These are phyloP conservation scores for Proisotoma minuta DNA, from an alignment of 2,888 invertebrate species.

Conservation along the genomic window DNA sequence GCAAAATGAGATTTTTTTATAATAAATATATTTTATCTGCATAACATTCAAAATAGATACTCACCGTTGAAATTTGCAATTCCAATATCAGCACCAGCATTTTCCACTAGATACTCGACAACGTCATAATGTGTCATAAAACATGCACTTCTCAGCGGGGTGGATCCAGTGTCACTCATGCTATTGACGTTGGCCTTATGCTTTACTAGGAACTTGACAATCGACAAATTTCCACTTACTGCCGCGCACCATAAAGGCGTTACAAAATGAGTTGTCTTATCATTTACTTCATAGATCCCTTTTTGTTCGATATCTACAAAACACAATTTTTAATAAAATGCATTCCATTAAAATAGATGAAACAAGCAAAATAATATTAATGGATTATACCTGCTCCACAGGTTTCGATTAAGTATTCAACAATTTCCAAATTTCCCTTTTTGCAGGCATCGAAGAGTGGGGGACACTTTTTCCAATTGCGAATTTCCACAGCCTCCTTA, in stretches of 20 bases:
- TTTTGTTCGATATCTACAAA: conserved; percentile 67
- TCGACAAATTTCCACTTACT: conserved; percentile 72
- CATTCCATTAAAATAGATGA: no score
- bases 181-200: conserved; percentile 65
- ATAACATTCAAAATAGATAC: no score
- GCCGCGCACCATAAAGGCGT: conserved; percentile 91
- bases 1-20: no score
- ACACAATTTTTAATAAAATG: neutral
- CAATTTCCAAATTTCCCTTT: conserved; percentile 75
- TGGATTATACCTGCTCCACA: conserved; percentile 60
- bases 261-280: conserved; percentile 60
- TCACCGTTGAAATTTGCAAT: conserved; percentile 75
- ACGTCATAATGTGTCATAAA: conserved; percentile 84
- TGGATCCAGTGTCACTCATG: conserved; percentile 55
- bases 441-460: conserved; percentile 74
- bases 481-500: conserved; percentile 63
- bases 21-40: no score
- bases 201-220: conserved; percentile 70
- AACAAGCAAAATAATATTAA: no score
- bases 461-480: conserved; percentile 66
- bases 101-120: conserved; percentile 66
- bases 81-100: conserved; percentile 75
- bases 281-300: conserved; percentile 80
- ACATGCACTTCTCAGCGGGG: conserved; percentile 80
- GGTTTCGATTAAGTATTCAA: conserved; percentile 74